A percentile compares a stretch with the other conserved stretches of the same genome.
Evolutionary conservation across 2,797 vertebrate genomes (phyloP).

Genomic region (Threskiornis aethiopicus): DNA sequence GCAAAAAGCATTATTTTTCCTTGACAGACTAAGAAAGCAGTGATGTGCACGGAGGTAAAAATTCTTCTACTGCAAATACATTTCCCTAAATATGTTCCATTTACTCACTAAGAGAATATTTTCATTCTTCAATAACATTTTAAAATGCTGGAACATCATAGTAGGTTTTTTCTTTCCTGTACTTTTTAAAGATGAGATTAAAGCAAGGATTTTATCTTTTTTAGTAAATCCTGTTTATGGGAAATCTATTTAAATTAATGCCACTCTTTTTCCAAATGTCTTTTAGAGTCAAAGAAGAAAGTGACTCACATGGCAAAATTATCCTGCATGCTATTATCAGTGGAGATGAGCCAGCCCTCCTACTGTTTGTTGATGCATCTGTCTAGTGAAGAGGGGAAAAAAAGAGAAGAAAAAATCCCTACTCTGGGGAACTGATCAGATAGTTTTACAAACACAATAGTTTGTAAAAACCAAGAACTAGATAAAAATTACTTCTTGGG

Average conservation of each 20-base stretch:
- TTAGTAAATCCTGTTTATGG: slow-evolving; percentile 20
- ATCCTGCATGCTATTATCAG: slow-evolving; percentile 33
- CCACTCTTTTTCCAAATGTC: slow-evolving; percentile 5
- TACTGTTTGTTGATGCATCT: slow-evolving; percentile 25
- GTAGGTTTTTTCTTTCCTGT: not conserved
- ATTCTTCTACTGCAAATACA: not conserved
- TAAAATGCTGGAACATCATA: not conserved
- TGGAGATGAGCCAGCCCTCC: slow-evolving; percentile 37
- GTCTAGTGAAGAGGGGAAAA: not conserved
- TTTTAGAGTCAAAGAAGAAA: slow-evolving; percentile 53
- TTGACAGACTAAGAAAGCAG: not conserved
- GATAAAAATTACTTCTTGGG: not conserved
- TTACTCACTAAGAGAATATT: not conserved
- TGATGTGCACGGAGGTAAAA: not conserved
- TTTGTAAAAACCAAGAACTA: not conserved
- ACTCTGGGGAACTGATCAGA: not conserved
- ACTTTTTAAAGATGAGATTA: slow-evolving; percentile 39
- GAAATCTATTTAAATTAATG: slow-evolving; percentile 61
- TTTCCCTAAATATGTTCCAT: not conserved
- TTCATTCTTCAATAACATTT: not conserved
- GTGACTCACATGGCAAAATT: slow-evolving; percentile 35
- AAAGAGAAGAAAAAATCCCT: not conserved
- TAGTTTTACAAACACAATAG: not conserved
- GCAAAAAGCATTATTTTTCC: not conserved
- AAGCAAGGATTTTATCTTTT: not conserved